Conservation (phyloP, 2,888 invertebrate species). For the Venustoraphidia nigricollis region DNA sequence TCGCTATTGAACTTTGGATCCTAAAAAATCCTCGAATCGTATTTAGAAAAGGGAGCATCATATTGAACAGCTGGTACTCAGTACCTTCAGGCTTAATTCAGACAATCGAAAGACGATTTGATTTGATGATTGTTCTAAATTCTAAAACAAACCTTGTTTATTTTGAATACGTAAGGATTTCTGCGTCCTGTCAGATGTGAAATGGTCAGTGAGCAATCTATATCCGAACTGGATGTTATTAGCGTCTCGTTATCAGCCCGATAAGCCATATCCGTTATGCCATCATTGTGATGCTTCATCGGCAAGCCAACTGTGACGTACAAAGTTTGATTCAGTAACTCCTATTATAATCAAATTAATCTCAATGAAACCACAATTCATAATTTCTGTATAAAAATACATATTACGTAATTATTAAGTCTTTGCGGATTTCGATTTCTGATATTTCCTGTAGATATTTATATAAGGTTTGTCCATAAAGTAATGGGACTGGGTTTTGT, state of each 20-base stretch:
- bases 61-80: too few relatives aligned
- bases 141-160: conserved; percentile 31
- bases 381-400: not conserved
- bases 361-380: conserved; percentile 1
- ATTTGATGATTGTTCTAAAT: too few relatives aligned
- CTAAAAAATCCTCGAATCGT: too few relatives aligned
- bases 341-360: conserved; percentile 25
- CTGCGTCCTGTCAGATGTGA: conserved; percentile 31
- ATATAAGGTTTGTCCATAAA: too few relatives aligned
- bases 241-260: conserved; percentile 30
- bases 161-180: conserved; percentile 35
- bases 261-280: conserved; percentile 32
- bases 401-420: not conserved
- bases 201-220: conserved; percentile 30
- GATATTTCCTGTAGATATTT: too few relatives aligned
- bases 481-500: too few relatives aligned
- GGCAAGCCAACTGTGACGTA: conserved; percentile 30
- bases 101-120: too few relatives aligned
- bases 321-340: conserved; percentile 32
- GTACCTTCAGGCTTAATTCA: too few relatives aligned
- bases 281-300: conserved; percentile 32
- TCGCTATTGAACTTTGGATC: too few relatives aligned
- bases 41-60: too few relatives aligned
- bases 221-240: conserved; percentile 39
- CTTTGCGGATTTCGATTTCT: too few relatives aligned